Percentiles rank a stretch among this genome's conserved stretches.
These are phyloP conservation scores for Syrmaticus mikado DNA, from an alignment of 2,113 vertebrate genomes.

Conservation along the genomic window DNA sequence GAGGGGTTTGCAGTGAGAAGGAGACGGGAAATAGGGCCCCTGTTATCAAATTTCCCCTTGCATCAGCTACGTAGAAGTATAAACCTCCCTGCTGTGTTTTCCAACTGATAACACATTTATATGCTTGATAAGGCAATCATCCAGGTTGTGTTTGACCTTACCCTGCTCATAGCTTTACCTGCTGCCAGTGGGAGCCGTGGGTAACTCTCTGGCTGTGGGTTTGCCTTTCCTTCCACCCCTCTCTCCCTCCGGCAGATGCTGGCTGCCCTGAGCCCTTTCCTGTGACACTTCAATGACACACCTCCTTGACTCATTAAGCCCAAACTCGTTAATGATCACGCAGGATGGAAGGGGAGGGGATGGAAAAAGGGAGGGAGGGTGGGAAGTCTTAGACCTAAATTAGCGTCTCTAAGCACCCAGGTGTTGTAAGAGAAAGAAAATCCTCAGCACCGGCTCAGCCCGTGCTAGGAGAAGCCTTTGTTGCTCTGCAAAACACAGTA, in stretches of 20 bases:
- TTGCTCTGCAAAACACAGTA: conserved; percentile 48
- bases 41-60: background rate
- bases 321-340: conserved; percentile 35
- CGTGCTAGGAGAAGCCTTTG: conserved; percentile 54
- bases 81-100: accelerated
- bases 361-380: conserved; percentile 56
- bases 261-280: background rate
- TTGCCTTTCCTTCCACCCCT: background rate
- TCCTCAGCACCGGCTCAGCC: conserved; percentile 51
- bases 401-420: conserved; percentile 64
- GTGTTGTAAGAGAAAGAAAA: conserved; percentile 70
- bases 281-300: conserved; percentile 11
- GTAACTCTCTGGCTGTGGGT: background rate
- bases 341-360: conserved; percentile 59
- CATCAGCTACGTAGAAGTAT: background rate
- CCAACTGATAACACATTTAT: background rate
- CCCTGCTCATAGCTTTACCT: background rate
- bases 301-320: conserved; percentile 62
- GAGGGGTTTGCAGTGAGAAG: background rate
- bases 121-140: background rate
- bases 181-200: background rate
- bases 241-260: background rate
- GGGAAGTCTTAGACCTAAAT: conserved; percentile 41
- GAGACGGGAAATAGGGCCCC: background rate
- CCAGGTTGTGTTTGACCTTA: background rate